phyloP scores from a whole-genome alignment of 2,888 invertebrate genomes.

The Falcaria lacertinaria region DNA sequence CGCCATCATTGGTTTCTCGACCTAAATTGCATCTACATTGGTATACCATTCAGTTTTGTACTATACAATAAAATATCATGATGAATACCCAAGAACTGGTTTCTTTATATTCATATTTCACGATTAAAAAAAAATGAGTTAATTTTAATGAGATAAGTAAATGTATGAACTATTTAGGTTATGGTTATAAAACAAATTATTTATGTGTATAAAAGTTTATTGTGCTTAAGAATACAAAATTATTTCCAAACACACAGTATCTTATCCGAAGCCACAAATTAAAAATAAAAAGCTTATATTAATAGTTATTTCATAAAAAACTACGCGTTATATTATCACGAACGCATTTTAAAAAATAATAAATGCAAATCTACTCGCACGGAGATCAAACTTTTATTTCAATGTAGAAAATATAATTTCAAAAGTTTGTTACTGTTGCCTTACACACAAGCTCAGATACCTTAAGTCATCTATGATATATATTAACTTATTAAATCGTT shows the following conservation, averaged over 20 bases:
- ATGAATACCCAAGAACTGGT: no score
- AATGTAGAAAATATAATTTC: conserved; percentile 33
- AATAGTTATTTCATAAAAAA: background rate
- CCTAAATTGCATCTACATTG: no score
- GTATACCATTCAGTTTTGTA: no score
- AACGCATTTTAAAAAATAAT: conserved; percentile 42
- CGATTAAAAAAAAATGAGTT: no score
- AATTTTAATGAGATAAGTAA: no score
- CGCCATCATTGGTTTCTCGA: no score
- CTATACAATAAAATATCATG: no score
- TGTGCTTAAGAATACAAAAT: conserved; percentile 51
- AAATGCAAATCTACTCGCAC: conserved; percentile 52
- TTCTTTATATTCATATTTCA: no score
- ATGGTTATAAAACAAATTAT: conserved; percentile 11
- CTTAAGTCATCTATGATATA: conserved; percentile 8
- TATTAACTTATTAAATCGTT: no score
- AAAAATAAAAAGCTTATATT: conserved; percentile 19
- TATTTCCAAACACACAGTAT: conserved; percentile 37
- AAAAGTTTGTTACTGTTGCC: conserved; percentile 51
- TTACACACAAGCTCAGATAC: conserved; percentile 32
- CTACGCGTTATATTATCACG: conserved; percentile 44
- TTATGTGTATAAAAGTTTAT: conserved; percentile 52
- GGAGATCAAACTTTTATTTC: conserved; percentile 46
- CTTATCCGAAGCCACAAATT: conserved; percentile 37
- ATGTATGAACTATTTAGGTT: no score